Evolutionary conservation across 2,797 vertebrate species (phyloP).

Genomic region (Acropternis orthonyx): DNA sequence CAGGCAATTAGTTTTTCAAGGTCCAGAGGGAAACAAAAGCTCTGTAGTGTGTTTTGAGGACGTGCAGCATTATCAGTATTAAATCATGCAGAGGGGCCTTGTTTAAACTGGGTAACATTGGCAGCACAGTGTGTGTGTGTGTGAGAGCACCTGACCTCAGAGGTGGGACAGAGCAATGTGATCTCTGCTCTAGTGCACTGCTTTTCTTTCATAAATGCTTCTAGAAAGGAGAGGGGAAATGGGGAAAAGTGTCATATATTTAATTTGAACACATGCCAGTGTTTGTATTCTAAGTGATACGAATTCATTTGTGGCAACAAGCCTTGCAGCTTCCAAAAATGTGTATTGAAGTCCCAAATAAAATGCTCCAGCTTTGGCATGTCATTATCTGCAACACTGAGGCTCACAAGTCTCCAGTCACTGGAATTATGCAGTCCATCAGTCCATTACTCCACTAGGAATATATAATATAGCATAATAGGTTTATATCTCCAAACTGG

Average conservation of each 20-base stretch:
- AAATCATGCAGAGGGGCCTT: background rate
- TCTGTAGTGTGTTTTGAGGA: background rate
- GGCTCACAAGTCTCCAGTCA: background rate
- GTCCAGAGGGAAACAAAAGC: background rate
- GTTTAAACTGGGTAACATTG: rapidly evolving
- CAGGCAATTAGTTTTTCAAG: background rate
- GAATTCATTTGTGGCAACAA: too few species aligned
- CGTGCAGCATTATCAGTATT: background rate
- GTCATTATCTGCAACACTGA: rapidly evolving
- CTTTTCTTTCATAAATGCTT: background rate
- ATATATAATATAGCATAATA: too few species aligned
- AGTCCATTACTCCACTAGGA: background rate
- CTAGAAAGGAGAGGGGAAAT: rapidly evolving
- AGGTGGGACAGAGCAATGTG: rapidly evolving
- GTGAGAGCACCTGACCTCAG: background rate
- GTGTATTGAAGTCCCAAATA: background rate
- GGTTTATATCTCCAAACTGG: background rate
- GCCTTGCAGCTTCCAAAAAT: background rate
- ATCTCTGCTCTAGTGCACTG: rapidly evolving
- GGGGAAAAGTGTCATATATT: too few species aligned
- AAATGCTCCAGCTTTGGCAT: background rate
- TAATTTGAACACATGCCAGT: too few species aligned
- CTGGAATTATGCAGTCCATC: background rate
- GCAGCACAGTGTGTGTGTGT: rapidly evolving
- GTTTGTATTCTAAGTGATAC: rapidly evolving